phyloP scores from a whole-genome alignment of 2,888 invertebrate genomes.

The Caradrina clavipalpis region DNA sequence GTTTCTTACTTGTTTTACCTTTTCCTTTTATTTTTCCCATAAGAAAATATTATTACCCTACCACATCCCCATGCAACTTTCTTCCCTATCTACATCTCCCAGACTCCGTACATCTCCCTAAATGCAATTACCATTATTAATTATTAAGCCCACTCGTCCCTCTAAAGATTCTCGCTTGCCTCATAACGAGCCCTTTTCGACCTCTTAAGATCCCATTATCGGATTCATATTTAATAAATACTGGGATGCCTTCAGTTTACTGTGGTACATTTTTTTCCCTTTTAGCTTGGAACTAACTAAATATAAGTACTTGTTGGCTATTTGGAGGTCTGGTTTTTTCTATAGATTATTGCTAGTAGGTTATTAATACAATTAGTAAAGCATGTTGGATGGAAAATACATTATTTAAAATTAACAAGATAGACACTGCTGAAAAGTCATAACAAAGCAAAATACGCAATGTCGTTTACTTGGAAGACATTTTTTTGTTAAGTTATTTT shows the following conservation, averaged over 20 bases:
- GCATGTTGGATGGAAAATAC: no score
- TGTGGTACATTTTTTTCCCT: slow-evolving; percentile 8
- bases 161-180: slow-evolving; percentile 43
- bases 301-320: background rate
- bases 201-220: slow-evolving; percentile 46
- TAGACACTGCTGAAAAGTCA: no score
- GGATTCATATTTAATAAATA: slow-evolving; percentile 60
- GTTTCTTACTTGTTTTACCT: no score
- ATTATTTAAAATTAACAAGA: no score
- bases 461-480: no score
- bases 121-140: slow-evolving; percentile 56
- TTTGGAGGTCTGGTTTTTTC: background rate
- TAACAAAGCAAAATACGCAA: no score
- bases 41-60: background rate
- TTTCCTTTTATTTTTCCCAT: background rate
- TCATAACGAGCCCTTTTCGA: slow-evolving; percentile 34
- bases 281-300: background rate
- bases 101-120: slow-evolving; percentile 13
- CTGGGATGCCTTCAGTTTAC: slow-evolving; percentile 24
- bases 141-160: slow-evolving; percentile 41
- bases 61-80: background rate
- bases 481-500: no score
- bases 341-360: background rate
- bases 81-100: slow-evolving; percentile 12
- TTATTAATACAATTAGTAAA: no score